A percentile compares a stretch with the other conserved stretches of the same genome.
Evolutionary conservation across 2,888 invertebrate species (phyloP).

Genomic region (Euspilapteryx auroguttella): DNA sequence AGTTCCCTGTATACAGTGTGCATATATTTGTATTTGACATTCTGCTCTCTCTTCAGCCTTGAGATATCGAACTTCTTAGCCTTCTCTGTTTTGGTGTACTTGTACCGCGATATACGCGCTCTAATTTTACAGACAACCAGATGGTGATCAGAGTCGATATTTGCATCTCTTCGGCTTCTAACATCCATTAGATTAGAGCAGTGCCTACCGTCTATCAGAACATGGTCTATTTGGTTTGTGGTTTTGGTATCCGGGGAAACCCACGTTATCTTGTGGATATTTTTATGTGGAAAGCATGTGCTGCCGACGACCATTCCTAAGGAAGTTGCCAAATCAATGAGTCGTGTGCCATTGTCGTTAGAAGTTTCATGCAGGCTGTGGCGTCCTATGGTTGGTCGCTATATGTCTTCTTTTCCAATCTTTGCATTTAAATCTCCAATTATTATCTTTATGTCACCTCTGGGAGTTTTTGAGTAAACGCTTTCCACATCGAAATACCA

Average conservation of each 20-base stretch:
- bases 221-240: slow-evolving; percentile 1
- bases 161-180: not conserved
- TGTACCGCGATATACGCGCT: too few relatives aligned
- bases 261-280: not conserved
- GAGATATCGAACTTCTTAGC: too few relatives aligned
- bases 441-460: not conserved
- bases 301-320: not conserved
- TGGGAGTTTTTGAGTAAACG: not conserved
- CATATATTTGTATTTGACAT: too few relatives aligned
- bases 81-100: too few relatives aligned
- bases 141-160: not conserved
- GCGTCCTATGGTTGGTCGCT: not conserved
- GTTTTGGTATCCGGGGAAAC: not conserved
- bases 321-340: not conserved
- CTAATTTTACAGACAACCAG: not conserved
- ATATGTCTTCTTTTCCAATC: not conserved
- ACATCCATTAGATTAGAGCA: not conserved
- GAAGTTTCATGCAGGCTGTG: not conserved
- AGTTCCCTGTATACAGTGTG: too few relatives aligned
- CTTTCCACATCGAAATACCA: not conserved
- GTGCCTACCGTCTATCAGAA: not conserved
- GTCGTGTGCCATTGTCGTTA: not conserved
- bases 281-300: not conserved
- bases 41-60: too few relatives aligned
- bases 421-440: not conserved